These are phyloP conservation scores for Pagrus major DNA, from an alignment of 2,113 vertebrate genomes.

Conservation along the genomic window DNA sequence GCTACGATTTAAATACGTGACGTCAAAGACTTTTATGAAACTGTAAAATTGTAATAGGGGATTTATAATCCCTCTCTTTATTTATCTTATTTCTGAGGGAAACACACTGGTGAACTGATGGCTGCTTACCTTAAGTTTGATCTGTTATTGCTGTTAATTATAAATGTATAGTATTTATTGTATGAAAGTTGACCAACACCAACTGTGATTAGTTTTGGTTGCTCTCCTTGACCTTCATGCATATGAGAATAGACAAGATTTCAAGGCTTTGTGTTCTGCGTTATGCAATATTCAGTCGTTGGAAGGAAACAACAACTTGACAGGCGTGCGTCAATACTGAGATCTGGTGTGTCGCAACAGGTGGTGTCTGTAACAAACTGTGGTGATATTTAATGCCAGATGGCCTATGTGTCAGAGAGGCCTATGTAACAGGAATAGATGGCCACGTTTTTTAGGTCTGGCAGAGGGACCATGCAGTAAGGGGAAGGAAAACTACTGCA, in stretches of 20 bases:
- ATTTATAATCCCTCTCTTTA: background rate
- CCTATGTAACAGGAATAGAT: slow-evolving; percentile 47
- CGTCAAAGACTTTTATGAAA: slow-evolving; percentile 12
- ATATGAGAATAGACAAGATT: slow-evolving; percentile 6
- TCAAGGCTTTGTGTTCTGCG: background rate
- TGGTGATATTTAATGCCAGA: slow-evolving; percentile 54
- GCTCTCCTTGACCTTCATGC: background rate
- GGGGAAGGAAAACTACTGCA: slow-evolving; percentile 13
- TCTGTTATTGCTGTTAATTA: slow-evolving; percentile 8
- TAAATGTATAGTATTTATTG: slow-evolving; percentile 67
- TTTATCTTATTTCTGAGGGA: slow-evolving; percentile 40
- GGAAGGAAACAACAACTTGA: slow-evolving; percentile 4
- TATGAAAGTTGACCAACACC: background rate
- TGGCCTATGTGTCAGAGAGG: slow-evolving; percentile 43
- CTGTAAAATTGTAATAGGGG: slow-evolving; percentile 10
- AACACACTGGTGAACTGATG: slow-evolving; percentile 26
- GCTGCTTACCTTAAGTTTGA: slow-evolving; percentile 43
- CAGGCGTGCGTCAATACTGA: background rate
- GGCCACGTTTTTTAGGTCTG: slow-evolving; percentile 4
- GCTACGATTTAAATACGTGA: background rate
- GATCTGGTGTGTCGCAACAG: slow-evolving; percentile 53
- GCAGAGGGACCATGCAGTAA: background rate
- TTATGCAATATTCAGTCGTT: slow-evolving; percentile 43
- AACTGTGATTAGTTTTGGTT: slow-evolving; percentile 1
- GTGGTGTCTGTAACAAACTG: slow-evolving; percentile 14